Evolutionary conservation across 2,888 invertebrate species (phyloP).

Genomic region (Lithophane semibrunnea): DNA sequence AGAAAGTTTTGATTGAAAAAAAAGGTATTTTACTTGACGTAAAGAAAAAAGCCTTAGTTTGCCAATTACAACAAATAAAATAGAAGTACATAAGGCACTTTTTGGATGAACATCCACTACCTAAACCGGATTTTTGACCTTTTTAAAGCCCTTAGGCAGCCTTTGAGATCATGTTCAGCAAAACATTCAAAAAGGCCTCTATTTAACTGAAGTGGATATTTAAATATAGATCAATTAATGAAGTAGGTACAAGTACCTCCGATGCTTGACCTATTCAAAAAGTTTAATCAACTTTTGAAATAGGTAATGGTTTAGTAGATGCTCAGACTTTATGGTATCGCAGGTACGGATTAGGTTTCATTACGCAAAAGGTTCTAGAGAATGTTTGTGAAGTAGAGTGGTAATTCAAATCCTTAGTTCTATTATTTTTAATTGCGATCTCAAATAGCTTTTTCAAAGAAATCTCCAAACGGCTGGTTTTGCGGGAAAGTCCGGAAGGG

Average conservation of each 20-base stretch:
- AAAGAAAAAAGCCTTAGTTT: background rate
- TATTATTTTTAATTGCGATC: constrained; percentile 2
- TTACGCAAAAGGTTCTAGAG: background rate
- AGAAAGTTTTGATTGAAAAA: too few species aligned
- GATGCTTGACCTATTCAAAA: constrained; percentile 24
- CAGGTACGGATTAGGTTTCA: constrained; percentile 26
- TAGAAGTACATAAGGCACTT: background rate
- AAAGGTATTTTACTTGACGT: background rate
- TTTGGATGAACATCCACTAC: background rate
- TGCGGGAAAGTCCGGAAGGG: too few species aligned
- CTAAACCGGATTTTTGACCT: background rate
- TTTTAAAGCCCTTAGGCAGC: background rate
- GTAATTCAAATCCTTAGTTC: constrained; percentile 11
- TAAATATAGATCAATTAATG: constrained; percentile 40
- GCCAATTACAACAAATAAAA: background rate
- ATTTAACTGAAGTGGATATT: constrained; percentile 14
- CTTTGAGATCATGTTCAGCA: constrained; percentile 20
- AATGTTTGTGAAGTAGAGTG: constrained; percentile 4
- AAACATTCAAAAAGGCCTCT: constrained; percentile 6
- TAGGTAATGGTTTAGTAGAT: constrained; percentile 6
- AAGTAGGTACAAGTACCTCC: background rate
- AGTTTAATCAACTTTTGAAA: constrained; percentile 19
- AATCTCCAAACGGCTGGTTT: too few species aligned
- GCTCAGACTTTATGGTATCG: constrained; percentile 8
- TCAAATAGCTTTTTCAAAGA: too few species aligned